phyloP scores from a whole-genome alignment of 2,113 vertebrate species.

The Callipepla californica region DNA sequence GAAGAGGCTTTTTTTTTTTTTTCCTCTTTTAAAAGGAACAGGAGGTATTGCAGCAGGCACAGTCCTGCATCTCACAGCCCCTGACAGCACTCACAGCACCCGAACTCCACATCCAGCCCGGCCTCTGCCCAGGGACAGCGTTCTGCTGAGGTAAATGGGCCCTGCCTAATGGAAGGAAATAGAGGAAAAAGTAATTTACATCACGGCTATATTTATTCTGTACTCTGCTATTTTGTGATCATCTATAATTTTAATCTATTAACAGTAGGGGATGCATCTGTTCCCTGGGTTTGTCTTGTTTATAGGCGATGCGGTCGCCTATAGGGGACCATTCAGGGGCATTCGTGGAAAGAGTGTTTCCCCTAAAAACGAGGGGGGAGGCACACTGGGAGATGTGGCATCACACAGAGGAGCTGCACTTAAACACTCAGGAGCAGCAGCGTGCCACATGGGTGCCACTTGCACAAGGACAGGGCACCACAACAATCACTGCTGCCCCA shows the following conservation, averaged over 20 bases:
- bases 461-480: accelerated
- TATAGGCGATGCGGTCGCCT: neutral
- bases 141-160: slow-evolving; percentile 5
- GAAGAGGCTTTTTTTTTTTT: neutral
- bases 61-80: neutral
- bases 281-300: neutral
- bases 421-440: neutral
- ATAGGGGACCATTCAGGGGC: neutral
- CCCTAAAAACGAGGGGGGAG: neutral
- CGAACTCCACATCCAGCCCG: neutral
- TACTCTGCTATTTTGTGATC: slow-evolving; percentile 38
- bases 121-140: neutral
- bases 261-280: slow-evolving; percentile 6
- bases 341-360: neutral
- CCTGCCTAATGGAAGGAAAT: slow-evolving; percentile 38
- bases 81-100: slow-evolving; percentile 24
- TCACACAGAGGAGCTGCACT: neutral
- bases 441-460: accelerated
- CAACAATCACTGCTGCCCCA: neutral
- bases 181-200: slow-evolving; percentile 31
- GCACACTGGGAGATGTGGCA: neutral
- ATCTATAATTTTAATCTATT: slow-evolving; percentile 41
- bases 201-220: neutral
- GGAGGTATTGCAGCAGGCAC: neutral
- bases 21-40: neutral